phyloP scores from a whole-genome alignment of 2,113 vertebrate genomes.

The Helogale parvula region DNA sequence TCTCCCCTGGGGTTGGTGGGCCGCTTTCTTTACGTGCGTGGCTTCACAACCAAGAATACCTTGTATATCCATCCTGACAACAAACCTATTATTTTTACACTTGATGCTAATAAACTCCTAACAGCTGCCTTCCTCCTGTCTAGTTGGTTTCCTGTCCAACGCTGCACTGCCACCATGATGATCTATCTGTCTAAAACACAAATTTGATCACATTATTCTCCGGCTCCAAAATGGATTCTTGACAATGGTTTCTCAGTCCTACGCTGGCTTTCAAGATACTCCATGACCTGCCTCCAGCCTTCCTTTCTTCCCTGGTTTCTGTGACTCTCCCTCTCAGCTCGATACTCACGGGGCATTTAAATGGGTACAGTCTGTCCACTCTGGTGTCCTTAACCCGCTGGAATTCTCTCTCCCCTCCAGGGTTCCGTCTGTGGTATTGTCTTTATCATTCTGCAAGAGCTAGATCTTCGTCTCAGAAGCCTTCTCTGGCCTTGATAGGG shows the following conservation, averaged over 20 bases:
- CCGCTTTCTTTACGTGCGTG: neutral
- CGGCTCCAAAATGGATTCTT: neutral
- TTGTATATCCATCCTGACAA: neutral
- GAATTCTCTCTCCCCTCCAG: neutral
- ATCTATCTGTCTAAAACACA: neutral
- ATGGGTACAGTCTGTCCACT: rapidly evolving
- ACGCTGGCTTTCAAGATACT: neutral
- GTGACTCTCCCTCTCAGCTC: neutral
- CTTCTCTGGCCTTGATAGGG: neutral
- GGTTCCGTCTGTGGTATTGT: rapidly evolving
- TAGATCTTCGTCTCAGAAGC: neutral
- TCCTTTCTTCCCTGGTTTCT: neutral
- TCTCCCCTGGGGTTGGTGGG: neutral
- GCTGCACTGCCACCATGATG: neutral
- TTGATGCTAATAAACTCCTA: neutral
- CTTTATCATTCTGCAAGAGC: neutral
- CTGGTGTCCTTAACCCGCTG: neutral
- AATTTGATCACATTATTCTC: neutral
- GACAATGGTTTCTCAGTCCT: neutral
- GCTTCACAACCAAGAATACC: neutral
- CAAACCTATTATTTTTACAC: neutral
- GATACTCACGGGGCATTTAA: neutral
- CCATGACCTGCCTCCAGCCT: neutral
- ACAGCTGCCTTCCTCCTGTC: neutral
- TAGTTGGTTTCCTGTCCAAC: neutral